Percentiles rank a stretch among this genome's conserved stretches.
Conservation (phyloP, 2,888 invertebrate species). For the Mylabris sibirica region DNA sequence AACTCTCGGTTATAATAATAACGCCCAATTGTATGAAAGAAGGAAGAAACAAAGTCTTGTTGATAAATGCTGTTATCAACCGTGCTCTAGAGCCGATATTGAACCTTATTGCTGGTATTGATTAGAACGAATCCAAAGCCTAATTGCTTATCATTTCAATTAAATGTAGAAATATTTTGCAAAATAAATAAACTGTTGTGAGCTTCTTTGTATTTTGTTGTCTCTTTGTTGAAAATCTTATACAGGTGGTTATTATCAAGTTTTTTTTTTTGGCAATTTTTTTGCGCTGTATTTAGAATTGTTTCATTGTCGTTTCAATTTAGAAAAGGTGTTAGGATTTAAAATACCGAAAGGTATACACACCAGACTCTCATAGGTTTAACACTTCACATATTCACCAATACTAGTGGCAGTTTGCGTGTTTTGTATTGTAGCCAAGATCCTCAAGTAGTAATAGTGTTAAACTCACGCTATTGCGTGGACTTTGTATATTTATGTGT, state of each 20-base stretch:
- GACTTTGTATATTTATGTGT: constrained; percentile 56
- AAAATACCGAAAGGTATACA: constrained; percentile 16
- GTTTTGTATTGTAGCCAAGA: constrained; percentile 45
- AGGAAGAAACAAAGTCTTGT: not conserved
- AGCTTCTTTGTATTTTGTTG: not conserved
- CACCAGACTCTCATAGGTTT: constrained; percentile 1
- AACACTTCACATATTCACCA: constrained; percentile 22
- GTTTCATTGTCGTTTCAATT: not conserved
- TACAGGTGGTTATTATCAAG: not conserved
- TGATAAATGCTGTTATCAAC: not conserved
- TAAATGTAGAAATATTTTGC: not conserved
- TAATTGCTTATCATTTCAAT: not conserved
- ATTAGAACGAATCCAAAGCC: not conserved
- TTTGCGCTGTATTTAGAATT: not conserved
- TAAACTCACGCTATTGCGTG: constrained; percentile 57
- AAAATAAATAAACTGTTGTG: not conserved
- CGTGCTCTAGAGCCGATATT: not conserved
- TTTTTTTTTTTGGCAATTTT: not conserved
- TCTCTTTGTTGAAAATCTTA: not conserved
- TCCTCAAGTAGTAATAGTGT: constrained; percentile 41
- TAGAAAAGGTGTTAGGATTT: constrained; percentile 9
- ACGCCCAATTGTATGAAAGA: not conserved
- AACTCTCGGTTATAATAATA: constrained; percentile 2
- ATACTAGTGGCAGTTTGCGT: constrained; percentile 41
- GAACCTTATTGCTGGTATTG: not conserved